Percentiles rank a stretch among this genome's conserved stretches.
Evolutionary conservation across 2,113 vertebrate genomes (phyloP).

Genomic region (cat (Felis catus)): DNA sequence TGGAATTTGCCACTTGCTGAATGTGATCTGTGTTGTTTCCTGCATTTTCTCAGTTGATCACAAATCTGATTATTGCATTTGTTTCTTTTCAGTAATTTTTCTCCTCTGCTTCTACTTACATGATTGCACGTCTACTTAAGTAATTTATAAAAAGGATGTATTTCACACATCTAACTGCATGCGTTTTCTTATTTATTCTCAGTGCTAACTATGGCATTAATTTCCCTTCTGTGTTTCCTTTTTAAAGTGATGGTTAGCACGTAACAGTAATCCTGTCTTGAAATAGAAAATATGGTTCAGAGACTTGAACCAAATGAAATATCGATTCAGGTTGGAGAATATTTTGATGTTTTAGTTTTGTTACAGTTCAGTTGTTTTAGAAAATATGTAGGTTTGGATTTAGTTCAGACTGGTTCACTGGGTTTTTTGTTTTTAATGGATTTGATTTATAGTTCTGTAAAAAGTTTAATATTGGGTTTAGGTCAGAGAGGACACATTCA

Average conservation of each 20-base stretch:
- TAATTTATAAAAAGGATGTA: not conserved
- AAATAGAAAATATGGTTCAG: slow-evolving; percentile 67
- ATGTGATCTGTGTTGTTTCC: not conserved
- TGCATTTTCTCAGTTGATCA: not conserved
- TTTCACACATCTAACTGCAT: not conserved
- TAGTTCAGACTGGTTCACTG: slow-evolving; percentile 73
- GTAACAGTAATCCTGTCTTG: slow-evolving; percentile 57
- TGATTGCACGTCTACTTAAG: not conserved
- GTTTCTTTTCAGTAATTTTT: not conserved
- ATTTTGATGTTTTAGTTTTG: slow-evolving; percentile 80
- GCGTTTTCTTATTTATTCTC: not conserved
- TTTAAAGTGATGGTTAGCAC: slow-evolving; percentile 30
- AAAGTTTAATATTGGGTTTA: slow-evolving; percentile 74
- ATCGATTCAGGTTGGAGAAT: slow-evolving; percentile 75
- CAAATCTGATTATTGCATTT: not conserved
- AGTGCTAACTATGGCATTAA: not conserved
- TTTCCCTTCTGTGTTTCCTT: slow-evolving; percentile 39
- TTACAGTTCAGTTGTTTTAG: slow-evolving; percentile 77
- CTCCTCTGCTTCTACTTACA: slow-evolving; percentile 2
- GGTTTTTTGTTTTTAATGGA: slow-evolving; percentile 73
- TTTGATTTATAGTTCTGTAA: slow-evolving; percentile 79
- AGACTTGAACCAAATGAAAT: slow-evolving; percentile 77
- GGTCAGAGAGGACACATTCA: slow-evolving; percentile 68
- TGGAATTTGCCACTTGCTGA: not conserved
- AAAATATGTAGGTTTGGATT: slow-evolving; percentile 77